Conservation (phyloP, 1,140 invertebrate species). For the Lutraria rhynchaena region DNA sequence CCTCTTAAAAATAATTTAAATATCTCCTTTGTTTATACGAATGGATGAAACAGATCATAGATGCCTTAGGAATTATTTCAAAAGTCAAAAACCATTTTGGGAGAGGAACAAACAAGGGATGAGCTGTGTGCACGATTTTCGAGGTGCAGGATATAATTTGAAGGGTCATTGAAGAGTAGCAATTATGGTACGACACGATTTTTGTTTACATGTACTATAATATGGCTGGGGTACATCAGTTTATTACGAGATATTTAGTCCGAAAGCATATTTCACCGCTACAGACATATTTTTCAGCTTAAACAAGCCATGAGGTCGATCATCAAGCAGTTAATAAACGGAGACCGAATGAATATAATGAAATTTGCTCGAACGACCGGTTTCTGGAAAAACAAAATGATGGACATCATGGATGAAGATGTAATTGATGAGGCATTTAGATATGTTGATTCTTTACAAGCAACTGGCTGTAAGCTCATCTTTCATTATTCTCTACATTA, state of each 20-base stretch:
- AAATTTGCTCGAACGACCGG: conserved; percentile 83
- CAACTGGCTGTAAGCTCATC: conserved; percentile 67
- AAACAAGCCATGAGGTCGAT: conserved; percentile 88
- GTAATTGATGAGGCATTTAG: conserved; percentile 57
- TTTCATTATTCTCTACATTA: not conserved
- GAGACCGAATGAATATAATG: conserved; percentile 88
- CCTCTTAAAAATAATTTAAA: not conserved
- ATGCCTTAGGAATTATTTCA: too few species aligned
- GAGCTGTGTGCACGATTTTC: too few species aligned
- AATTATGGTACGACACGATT: too few species aligned
- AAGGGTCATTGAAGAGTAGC: too few species aligned
- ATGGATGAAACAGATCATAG: not conserved
- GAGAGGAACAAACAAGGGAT: too few species aligned
- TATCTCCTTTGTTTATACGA: not conserved
- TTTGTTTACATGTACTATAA: too few species aligned
- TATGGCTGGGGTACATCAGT: too few species aligned
- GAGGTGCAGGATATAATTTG: too few species aligned
- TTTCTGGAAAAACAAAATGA: conserved; percentile 63
- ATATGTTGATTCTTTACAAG: conserved; percentile 58
- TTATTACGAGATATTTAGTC: too few species aligned
- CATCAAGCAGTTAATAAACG: conserved; percentile 84
- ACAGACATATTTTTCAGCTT: too few species aligned
- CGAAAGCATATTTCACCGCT: too few species aligned
- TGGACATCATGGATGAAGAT: conserved; percentile 47
- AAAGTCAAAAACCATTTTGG: too few species aligned